These are phyloP conservation scores for Endotricha flammealis DNA, from an alignment of 2,888 invertebrate genomes.

Conservation along the genomic window DNA sequence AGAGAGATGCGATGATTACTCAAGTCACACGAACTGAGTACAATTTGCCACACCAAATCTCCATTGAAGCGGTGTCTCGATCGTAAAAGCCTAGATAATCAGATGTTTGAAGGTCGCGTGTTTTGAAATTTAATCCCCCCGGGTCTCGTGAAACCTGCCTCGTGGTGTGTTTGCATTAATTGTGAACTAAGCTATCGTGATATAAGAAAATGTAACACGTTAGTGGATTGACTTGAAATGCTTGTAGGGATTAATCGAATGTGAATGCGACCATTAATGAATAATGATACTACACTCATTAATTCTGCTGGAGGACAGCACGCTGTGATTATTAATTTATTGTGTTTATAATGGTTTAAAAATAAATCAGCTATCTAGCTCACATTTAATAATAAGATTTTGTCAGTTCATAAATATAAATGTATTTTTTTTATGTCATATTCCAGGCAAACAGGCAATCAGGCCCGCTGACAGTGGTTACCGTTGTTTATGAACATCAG, in stretches of 20 bases:
- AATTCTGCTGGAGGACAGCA: too few species aligned
- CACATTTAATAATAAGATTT: too few species aligned
- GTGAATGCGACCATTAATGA: too few species aligned
- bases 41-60: slow-evolving; percentile 42
- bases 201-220: background rate
- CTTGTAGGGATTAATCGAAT: background rate
- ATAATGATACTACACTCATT: too few species aligned
- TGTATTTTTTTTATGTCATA: too few species aligned
- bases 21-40: slow-evolving; percentile 47
- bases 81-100: slow-evolving; percentile 66
- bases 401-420: too few species aligned
- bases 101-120: slow-evolving; percentile 55
- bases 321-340: too few species aligned
- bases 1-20: slow-evolving; percentile 32
- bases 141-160: slow-evolving; percentile 44
- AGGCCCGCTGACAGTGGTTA: too few species aligned
- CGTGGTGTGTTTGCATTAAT: background rate
- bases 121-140: slow-evolving; percentile 61
- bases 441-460: too few species aligned
- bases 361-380: too few species aligned
- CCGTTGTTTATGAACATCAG: too few species aligned
- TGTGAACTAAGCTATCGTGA: background rate
- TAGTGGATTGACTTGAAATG: background rate
- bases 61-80: slow-evolving; percentile 43
- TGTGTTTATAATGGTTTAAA: too few species aligned